Evolutionary conservation across 2,888 invertebrate genomes (phyloP).

Genomic region (Tachina lurida): DNA sequence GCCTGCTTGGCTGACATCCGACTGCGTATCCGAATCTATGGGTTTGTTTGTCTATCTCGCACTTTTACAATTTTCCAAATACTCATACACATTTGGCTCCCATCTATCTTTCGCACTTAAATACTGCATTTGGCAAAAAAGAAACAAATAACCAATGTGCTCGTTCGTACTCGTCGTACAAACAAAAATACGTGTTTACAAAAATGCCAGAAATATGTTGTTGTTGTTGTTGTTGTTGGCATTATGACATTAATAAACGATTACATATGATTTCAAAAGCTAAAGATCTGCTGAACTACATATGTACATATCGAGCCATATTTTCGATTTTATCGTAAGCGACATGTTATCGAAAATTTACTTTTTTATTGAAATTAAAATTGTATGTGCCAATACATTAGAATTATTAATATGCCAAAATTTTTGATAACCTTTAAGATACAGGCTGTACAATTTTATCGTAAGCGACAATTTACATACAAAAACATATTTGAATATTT

Average conservation of each 20-base stretch:
- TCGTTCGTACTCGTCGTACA: background rate
- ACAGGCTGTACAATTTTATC: too few species aligned
- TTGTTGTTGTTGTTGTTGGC: constrained; percentile 50
- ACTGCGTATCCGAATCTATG: constrained; percentile 1
- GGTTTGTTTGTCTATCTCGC: constrained; percentile 1
- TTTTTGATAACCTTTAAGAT: too few species aligned
- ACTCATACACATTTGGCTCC: constrained; percentile 35
- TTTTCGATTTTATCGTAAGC: too few species aligned
- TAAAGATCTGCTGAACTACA: constrained; percentile 19
- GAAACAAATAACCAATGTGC: background rate
- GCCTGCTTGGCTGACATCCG: constrained; percentile 1
- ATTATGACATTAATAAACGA: constrained; percentile 71
- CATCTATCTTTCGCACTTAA: constrained; percentile 68
- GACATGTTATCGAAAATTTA: too few species aligned
- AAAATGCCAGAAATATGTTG: constrained; percentile 36
- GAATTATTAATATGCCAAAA: too few species aligned
- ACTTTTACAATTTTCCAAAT: constrained; percentile 37
- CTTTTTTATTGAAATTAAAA: too few species aligned
- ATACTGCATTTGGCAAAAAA: constrained; percentile 42
- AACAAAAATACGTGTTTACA: background rate
- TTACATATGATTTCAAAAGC: constrained; percentile 62
- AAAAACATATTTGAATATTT: too few species aligned
- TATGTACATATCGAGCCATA: too few species aligned
- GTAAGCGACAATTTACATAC: too few species aligned
- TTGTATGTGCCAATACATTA: too few species aligned